phyloP scores from a whole-genome alignment of 2,113 vertebrate genomes.

The Artemisiospiza belli region DNA sequence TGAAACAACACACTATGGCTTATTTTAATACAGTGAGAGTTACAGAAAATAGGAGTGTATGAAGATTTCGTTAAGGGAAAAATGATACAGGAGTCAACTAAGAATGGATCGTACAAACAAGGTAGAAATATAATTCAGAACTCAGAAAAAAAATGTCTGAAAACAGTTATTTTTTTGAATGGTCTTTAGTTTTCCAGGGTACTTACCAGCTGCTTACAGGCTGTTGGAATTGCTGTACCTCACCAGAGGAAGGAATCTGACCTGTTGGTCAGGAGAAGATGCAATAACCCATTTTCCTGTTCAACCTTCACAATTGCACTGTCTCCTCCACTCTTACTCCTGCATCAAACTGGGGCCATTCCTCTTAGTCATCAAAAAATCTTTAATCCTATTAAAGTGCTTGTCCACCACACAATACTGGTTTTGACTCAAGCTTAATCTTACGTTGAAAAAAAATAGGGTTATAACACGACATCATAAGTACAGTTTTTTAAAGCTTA shows the following conservation, averaged over 20 bases:
- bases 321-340: not conserved
- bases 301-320: not conserved
- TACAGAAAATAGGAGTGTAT: not conserved
- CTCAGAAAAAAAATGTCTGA: not conserved
- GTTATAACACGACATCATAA: not conserved
- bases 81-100: not conserved
- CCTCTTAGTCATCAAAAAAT: not conserved
- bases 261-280: not conserved
- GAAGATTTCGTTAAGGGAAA: slow-evolving; percentile 30
- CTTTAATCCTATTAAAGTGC: not conserved
- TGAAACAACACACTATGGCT: not conserved
- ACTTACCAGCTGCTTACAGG: not conserved
- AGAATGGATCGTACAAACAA: not conserved
- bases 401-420: not conserved
- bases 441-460: not conserved
- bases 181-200: not conserved
- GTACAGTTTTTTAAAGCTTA: not conserved
- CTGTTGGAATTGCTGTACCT: not conserved
- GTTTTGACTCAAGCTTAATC: not conserved
- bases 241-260: not conserved
- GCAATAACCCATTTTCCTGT: not conserved
- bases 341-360: not conserved
- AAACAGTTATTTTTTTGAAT: not conserved
- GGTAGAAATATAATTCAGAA: not conserved
- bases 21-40: not conserved